Base-by-base conservation (phyloP, 2,797 vertebrate genomes). In the Numenius phaeopus region DNA sequence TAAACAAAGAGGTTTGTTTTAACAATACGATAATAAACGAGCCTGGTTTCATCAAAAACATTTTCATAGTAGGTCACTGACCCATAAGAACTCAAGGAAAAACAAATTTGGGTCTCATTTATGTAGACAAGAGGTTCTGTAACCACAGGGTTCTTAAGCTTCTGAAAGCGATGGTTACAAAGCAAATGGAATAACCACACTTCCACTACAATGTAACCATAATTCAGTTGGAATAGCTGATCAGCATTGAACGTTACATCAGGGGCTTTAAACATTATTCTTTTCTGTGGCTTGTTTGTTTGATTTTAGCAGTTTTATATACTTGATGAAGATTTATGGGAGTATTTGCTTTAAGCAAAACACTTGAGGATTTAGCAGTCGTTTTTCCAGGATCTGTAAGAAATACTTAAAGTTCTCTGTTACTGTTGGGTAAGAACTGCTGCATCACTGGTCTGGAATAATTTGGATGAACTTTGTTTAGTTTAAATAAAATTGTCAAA, bases 11-110 rank as follows among this genome's bases (percentile, higher is more conserved):
- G 47, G 96, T 93, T 97, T 97, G 91, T 96, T 97, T 97, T 97
- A 97, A 92, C 94, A 96, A 94, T 90, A 73, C 89, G 93, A 97
- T 96, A 97, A 97, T 96, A 97, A 97, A 96, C 19, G 9, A 46
- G 93, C 85, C 65, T 66, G 71, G 75, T 90, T 95, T 95, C 87
- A 95, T 97, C 87, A 83, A 90, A 97, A 98, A 94, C 94, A 75
- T 96, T 98, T 97, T 97, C 81, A 39, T 95, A 96, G 52, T 84
- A 96, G 97, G 95, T 96, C 96, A 55, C 34, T 94, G 96, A 97
- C 92, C 96, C 71, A 24, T 82, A 94, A 88, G 96, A 92, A 82
- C 66, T 90, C 67, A 8, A 71, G 90, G 94, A 97, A 97, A 96
- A 97, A 95, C 91, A 96, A 92, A 94, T 94, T 97, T 92, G 78